Percentiles rank a stretch among this genome's conserved stretches.
Evolutionary conservation across 37 sponge, comb jelly and placozoan genomes (phyloP).

Genomic region (Hormiphora californensis): DNA sequence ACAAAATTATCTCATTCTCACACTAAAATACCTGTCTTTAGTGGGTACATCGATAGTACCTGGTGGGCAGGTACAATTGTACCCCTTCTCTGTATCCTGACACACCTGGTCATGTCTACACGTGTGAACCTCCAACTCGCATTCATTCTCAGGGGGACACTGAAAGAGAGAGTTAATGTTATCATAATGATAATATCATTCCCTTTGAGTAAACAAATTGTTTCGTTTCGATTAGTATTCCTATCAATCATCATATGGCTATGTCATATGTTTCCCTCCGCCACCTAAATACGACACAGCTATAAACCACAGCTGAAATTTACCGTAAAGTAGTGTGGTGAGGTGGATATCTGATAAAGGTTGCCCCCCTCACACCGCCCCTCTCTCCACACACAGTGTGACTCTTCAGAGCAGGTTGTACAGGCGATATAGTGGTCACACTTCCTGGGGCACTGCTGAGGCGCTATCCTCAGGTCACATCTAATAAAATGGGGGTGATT

Average conservation of each 20-base stretch:
- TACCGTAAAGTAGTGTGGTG: too few species aligned
- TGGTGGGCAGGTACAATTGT: conserved; percentile 33
- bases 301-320: too few species aligned
- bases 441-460: not conserved
- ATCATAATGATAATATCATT: not conserved
- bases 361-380: too few species aligned
- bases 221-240: too few species aligned
- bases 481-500: too few species aligned
- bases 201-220: not conserved
- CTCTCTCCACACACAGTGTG: conserved; percentile 23
- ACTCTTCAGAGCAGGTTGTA: not conserved
- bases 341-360: too few species aligned
- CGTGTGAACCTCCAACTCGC: conserved; percentile 34
- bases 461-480: conserved; percentile 19
- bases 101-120: conserved; percentile 44
- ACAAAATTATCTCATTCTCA: not conserved
- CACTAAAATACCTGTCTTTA: not conserved
- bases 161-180: not conserved
- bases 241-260: too few species aligned
- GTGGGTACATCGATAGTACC: not conserved
- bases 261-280: too few species aligned
- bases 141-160: conserved; percentile 38
- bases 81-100: conserved; percentile 8
- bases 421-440: not conserved
- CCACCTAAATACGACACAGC: too few species aligned